Conservation (phyloP, 1,140 invertebrate species). For the Fopius arisanus region DNA sequence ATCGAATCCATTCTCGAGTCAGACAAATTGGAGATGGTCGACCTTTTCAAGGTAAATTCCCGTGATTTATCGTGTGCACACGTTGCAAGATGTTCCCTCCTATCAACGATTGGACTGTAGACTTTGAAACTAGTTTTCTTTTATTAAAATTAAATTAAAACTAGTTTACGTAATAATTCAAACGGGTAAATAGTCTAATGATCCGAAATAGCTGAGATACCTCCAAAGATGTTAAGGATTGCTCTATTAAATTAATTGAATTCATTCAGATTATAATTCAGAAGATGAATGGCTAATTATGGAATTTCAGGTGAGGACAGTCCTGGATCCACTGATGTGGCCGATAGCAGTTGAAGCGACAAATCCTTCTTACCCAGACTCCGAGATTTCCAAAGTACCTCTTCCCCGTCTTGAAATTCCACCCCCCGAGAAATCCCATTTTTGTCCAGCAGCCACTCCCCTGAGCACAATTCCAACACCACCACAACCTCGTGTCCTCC, state of each 20-base stretch:
- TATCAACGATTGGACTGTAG: no score
- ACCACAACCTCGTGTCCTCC: constrained; percentile 68
- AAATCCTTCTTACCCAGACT: constrained; percentile 58
- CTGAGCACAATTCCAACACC: constrained; percentile 72
- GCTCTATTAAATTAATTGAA: no score
- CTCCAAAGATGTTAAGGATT: no score
- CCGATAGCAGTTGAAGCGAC: constrained; percentile 74
- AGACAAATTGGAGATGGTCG: constrained; percentile 81
- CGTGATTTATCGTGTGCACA: background rate
- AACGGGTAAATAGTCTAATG: no score
- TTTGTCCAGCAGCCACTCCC: constrained; percentile 67
- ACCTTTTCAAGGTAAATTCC: constrained; percentile 74
- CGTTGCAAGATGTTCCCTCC: no score
- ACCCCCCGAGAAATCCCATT: constrained; percentile 38
- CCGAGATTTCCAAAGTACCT: constrained; percentile 28
- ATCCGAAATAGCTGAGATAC: no score
- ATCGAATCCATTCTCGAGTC: constrained; percentile 83
- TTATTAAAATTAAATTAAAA: no score
- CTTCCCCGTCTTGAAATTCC: constrained; percentile 18
- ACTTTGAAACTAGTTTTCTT: no score
- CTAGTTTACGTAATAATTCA: no score
- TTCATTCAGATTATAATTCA: no score
- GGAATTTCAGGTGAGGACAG: constrained; percentile 76
- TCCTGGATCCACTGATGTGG: constrained; percentile 84
- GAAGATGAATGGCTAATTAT: no score